Evolutionary conservation across 23 tunicate species (phyloP).

Genomic region (Styela clava): DNA sequence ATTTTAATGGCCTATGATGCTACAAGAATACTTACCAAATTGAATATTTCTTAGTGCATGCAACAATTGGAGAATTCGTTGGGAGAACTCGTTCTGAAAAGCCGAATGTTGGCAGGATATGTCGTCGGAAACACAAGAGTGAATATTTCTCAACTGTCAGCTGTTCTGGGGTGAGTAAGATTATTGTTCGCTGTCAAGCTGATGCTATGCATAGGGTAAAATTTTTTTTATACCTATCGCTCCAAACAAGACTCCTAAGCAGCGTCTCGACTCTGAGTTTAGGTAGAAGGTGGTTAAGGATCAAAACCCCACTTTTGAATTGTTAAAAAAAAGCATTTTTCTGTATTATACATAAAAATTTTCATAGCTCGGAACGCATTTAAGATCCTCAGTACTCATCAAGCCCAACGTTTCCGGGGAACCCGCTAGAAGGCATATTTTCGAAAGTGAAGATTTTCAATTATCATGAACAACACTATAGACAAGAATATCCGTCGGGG

Average conservation of each 20-base stretch:
- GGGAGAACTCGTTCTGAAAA: conserved; percentile 70
- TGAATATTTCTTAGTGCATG: too few relatives aligned
- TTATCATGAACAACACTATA: too few relatives aligned
- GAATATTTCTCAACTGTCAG: conserved; percentile 58
- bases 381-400: too few relatives aligned
- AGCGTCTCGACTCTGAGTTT: neutral
- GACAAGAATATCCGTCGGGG: too few relatives aligned
- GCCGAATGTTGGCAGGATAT: conserved; percentile 76
- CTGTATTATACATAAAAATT: too few relatives aligned
- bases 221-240: neutral
- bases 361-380: too few relatives aligned
- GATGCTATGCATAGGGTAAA: neutral
- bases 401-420: too few relatives aligned
- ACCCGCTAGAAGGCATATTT: too few relatives aligned
- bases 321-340: too few relatives aligned
- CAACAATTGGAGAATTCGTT: conserved; percentile 60
- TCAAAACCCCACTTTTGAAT: neutral
- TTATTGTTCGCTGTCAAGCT: neutral
- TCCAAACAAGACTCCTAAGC: neutral
- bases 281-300: neutral
- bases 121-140: conserved; percentile 52
- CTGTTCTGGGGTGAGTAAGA: conserved; percentile 54
- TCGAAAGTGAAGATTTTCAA: too few relatives aligned
- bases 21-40: too few relatives aligned
- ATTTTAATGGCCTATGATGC: too few relatives aligned